Evolutionary conservation across 53 echinoderm and acorn worm species (phyloP).

Genomic region (Echinometra lucunter): DNA sequence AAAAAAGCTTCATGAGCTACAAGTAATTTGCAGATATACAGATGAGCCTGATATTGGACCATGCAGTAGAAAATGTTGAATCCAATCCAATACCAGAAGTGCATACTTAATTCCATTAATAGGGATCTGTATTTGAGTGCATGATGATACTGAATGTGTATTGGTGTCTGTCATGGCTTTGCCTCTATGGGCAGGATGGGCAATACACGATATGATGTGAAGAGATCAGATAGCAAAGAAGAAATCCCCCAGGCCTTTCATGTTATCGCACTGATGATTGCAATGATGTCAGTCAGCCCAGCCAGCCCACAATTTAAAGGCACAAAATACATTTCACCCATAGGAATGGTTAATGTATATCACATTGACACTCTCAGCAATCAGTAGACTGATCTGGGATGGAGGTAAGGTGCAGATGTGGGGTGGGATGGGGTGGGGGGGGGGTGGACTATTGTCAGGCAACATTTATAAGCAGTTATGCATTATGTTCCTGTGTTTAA

Average conservation of each 20-base stretch:
- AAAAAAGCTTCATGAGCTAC: not conserved
- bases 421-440: not conserved
- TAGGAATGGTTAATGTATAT: not conserved
- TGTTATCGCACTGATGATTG: slow-evolving; percentile 63
- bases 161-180: slow-evolving; percentile 25
- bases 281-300: slow-evolving; percentile 59
- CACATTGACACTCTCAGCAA: not conserved
- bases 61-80: not conserved
- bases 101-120: not conserved
- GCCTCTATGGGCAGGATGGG: not conserved
- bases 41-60: not conserved
- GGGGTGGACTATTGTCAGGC: no score
- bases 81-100: not conserved
- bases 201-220: slow-evolving; percentile 39
- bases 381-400: not conserved
- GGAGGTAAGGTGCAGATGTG: not conserved
- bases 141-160: slow-evolving; percentile 10
- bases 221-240: slow-evolving; percentile 48
- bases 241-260: slow-evolving; percentile 55
- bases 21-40: not conserved
- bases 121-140: slow-evolving; percentile 6
- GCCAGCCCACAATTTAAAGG: slow-evolving; percentile 44
- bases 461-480: not conserved
- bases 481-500: not conserved
- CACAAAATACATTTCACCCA: not conserved